Evolutionary conservation across 2,113 vertebrate species (phyloP).

Genomic region (Ochotona princeps): DNA sequence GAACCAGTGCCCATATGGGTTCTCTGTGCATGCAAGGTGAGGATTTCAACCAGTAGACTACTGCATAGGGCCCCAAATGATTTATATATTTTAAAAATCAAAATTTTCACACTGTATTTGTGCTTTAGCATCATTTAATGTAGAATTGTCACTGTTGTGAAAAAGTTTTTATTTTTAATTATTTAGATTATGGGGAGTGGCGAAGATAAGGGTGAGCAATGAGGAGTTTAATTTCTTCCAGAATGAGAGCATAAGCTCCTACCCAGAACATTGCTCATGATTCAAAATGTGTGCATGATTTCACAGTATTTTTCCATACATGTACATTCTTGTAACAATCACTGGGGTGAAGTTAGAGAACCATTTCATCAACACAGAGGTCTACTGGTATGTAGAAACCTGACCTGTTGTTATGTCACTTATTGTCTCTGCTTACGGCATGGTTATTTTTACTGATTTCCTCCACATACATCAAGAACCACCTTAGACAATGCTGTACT

Average conservation of each 20-base stretch:
- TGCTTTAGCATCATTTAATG: neutral
- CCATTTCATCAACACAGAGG: neutral
- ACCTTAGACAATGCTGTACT: neutral
- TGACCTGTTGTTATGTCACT: neutral
- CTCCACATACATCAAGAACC: neutral
- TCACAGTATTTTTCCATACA: neutral
- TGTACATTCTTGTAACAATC: neutral
- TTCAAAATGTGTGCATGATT: neutral
- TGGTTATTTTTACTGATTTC: neutral
- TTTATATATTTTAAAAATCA: neutral
- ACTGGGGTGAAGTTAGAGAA: neutral
- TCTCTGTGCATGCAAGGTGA: too few relatives aligned
- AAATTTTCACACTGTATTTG: neutral
- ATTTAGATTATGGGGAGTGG: neutral
- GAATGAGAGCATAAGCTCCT: neutral
- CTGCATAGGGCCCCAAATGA: neutral
- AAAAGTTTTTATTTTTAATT: slow-evolving; percentile 11
- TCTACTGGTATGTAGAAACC: neutral
- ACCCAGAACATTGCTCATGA: neutral
- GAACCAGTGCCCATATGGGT: too few relatives aligned
- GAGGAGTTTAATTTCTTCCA: neutral
- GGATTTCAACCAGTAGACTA: too few relatives aligned
- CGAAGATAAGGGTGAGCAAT: too few relatives aligned
- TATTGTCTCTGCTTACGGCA: neutral
- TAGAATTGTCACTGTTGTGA: neutral